These are phyloP conservation scores for Austrofundulus limnaeus DNA, from an alignment of 2,113 vertebrate species.

Conservation along the genomic window DNA sequence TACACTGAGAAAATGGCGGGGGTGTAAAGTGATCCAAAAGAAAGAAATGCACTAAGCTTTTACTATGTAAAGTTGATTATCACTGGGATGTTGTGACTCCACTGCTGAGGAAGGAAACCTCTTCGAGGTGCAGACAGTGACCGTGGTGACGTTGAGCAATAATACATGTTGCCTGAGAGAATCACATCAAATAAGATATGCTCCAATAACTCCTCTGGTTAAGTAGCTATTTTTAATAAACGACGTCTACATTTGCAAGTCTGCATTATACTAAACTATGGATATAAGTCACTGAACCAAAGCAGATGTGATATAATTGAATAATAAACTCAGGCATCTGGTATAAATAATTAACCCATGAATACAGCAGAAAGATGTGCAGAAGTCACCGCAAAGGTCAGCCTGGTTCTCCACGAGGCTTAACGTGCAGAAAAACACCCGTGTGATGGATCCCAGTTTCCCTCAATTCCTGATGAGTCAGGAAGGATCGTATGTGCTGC, in stretches of 20 bases:
- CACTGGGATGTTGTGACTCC: conserved; percentile 26
- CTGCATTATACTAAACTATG: conserved; percentile 27
- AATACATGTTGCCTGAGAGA: conserved; percentile 64
- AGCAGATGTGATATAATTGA: conserved; percentile 19
- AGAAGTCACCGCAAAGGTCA: conserved; percentile 41
- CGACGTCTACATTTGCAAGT: conserved; percentile 31
- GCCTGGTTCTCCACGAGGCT: conserved; percentile 12
- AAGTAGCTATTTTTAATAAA: conserved; percentile 58
- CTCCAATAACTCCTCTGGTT: conserved; percentile 69
- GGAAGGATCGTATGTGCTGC: conserved; percentile 36
- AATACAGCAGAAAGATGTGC: conserved; percentile 21
- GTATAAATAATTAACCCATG: conserved; percentile 42
- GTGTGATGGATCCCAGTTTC: conserved; percentile 38
- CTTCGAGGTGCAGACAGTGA: conserved; percentile 32
- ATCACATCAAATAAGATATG: conserved; percentile 69
- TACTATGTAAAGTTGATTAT: conserved; percentile 27
- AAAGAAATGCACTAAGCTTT: conserved; percentile 28
- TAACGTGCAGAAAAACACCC: conserved; percentile 16
- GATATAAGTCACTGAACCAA: conserved; percentile 47
- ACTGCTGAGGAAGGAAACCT: conserved; percentile 14
- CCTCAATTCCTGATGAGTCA: conserved; percentile 59
- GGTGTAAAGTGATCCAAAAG: conserved; percentile 33
- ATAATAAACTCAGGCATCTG: conserved; percentile 40
- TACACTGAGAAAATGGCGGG: conserved; percentile 25
- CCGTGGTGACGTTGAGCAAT: conserved; percentile 54